Percentiles rank a stretch among this genome's conserved stretches.
phyloP scores from a whole-genome alignment of 2,888 invertebrate genomes.

The Drosophila phalerata region DNA sequence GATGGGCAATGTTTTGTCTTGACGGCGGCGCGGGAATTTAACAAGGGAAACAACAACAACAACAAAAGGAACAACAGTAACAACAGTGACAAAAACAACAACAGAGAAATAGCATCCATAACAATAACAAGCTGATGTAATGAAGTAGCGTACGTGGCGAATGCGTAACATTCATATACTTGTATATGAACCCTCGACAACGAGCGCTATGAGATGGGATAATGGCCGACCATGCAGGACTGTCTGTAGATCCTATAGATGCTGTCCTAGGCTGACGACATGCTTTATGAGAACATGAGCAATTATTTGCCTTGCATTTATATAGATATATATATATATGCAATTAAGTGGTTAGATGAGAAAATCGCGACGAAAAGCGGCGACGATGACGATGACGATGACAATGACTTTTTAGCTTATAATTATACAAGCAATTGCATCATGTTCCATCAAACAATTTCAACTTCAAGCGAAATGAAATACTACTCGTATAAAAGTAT shows the following conservation, averaged over 20 bases:
- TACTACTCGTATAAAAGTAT: not conserved
- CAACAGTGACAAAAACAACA: constrained; percentile 26
- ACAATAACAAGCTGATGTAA: constrained; percentile 57
- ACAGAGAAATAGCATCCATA: constrained; percentile 29
- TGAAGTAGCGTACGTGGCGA: constrained; percentile 50
- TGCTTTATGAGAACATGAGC: constrained; percentile 21
- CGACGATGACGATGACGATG: not conserved
- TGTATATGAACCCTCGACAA: constrained; percentile 19
- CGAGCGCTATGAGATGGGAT: constrained; percentile 20
- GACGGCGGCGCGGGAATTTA: constrained; percentile 47
- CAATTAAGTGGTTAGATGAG: constrained; percentile 36
- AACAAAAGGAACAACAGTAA: not conserved
- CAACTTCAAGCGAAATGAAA: not conserved
- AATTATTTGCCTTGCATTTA: constrained; percentile 39
- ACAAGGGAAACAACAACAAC: constrained; percentile 18
- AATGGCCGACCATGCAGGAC: constrained; percentile 18
- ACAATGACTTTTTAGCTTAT: constrained; percentile 7
- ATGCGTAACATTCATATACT: constrained; percentile 56
- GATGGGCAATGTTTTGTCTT: constrained; percentile 60
- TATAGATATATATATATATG: constrained; percentile 38
- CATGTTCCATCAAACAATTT: constrained; percentile 14
- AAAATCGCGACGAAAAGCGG: constrained; percentile 13
- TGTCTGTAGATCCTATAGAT: not conserved
- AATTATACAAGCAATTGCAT: constrained; percentile 29
- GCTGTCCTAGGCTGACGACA: not conserved